Percentiles rank a stretch among this genome's conserved stretches.
phyloP scores from a whole-genome alignment of 1,140 invertebrate species.

The Anastrepha obliqua region DNA sequence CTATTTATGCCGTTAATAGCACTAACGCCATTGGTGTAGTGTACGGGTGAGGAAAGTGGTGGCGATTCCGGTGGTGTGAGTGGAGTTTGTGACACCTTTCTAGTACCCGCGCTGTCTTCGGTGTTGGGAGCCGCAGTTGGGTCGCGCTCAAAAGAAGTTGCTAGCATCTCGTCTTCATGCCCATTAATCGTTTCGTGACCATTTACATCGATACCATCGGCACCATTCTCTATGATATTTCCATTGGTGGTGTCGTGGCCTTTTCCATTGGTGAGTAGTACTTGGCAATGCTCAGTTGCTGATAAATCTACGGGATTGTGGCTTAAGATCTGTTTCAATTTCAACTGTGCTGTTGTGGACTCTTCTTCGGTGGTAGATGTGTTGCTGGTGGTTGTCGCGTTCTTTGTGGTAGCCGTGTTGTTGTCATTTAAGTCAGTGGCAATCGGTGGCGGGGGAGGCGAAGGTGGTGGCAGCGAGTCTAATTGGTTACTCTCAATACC shows the following conservation, averaged over 20 bases:
- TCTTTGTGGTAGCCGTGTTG: neutral
- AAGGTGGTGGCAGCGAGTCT: constrained; percentile 71
- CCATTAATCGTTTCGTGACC: constrained; percentile 19
- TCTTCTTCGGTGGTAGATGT: neutral
- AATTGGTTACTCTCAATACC: constrained; percentile 69
- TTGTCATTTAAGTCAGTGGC: constrained; percentile 41
- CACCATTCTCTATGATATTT: neutral
- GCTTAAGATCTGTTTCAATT: neutral
- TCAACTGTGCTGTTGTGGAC: neutral
- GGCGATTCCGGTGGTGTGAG: constrained; percentile 69
- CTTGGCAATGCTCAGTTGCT: neutral
- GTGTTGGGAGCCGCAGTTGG: constrained; percentile 4
- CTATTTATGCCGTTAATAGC: constrained; percentile 23
- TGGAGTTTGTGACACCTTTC: constrained; percentile 61
- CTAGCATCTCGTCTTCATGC: neutral
- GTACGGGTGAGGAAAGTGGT: constrained; percentile 61
- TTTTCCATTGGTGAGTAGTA: constrained; percentile 24
- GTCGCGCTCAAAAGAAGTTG: neutral
- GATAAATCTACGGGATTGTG: neutral
- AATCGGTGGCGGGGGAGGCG: constrained; percentile 64
- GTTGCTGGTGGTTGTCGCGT: neutral
- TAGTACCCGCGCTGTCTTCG: constrained; percentile 17
- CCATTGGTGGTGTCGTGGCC: constrained; percentile 49
- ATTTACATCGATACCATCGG: neutral
- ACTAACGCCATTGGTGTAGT: constrained; percentile 52